These are phyloP conservation scores for Rhea americana DNA, from an alignment of 2,113 vertebrate genomes.

Conservation along the genomic window DNA sequence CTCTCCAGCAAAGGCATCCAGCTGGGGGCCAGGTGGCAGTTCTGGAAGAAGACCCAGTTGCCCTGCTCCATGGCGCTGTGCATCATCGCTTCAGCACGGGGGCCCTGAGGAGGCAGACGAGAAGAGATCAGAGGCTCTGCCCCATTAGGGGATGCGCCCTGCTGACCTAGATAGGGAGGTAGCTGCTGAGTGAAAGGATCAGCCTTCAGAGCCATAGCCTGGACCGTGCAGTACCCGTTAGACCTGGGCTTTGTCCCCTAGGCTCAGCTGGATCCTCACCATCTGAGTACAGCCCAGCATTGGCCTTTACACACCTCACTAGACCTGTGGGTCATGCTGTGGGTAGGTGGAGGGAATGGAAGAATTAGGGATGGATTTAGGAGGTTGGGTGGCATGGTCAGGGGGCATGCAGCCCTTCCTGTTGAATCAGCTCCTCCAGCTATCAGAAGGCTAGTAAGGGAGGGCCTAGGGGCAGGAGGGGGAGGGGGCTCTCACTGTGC, in stretches of 20 bases:
- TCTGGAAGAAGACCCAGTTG: conserved; percentile 95
- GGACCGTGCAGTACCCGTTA: too few species aligned
- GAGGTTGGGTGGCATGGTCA: not conserved
- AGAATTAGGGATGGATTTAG: not conserved
- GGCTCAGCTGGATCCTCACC: not conserved
- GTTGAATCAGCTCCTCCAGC: not conserved
- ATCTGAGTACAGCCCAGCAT: not conserved
- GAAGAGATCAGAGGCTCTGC: not conserved
- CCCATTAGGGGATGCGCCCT: rapidly evolving
- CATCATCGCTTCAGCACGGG: conserved; percentile 88
- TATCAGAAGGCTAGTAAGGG: not conserved
- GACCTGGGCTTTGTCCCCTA: not conserved
- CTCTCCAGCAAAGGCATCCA: conserved; percentile 93
- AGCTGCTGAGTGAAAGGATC: not conserved
- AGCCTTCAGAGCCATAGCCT: not conserved
- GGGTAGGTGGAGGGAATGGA: not conserved
- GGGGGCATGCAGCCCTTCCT: not conserved
- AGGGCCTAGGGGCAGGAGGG: not conserved
- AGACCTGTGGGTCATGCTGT: not conserved
- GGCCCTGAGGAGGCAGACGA: conserved; percentile 75
- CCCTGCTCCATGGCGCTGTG: conserved; percentile 85
- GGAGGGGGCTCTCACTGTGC: not conserved
- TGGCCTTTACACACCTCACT: not conserved
- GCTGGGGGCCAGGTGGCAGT: conserved; percentile 93
- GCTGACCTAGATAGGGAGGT: not conserved